These are phyloP conservation scores for Sternarchorhynchus goeldii DNA, from an alignment of 2,797 vertebrate species.

Conservation along the genomic window DNA sequence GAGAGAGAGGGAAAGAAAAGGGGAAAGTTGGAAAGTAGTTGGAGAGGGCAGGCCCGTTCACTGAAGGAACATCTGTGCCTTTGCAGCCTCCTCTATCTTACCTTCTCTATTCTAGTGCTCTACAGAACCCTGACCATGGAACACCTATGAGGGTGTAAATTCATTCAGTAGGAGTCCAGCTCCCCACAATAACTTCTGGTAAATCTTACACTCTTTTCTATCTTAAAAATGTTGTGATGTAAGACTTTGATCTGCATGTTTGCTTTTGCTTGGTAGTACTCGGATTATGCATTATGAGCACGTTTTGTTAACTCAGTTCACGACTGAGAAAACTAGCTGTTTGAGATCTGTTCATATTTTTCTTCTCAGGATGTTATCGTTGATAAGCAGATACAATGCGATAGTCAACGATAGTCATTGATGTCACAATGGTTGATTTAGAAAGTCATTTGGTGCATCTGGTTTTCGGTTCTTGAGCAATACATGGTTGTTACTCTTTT, in stretches of 20 bases:
- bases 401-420: neutral
- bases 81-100: slow-evolving; percentile 64
- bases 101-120: slow-evolving; percentile 59
- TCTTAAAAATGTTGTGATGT: neutral
- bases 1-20: slow-evolving; percentile 1
- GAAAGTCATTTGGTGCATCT: neutral
- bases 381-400: slow-evolving; percentile 6
- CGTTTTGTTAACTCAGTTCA: neutral
- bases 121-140: slow-evolving; percentile 66
- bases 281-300: slow-evolving; percentile 3
- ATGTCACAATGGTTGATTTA: slow-evolving; percentile 2
- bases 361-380: neutral
- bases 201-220: slow-evolving; percentile 42
- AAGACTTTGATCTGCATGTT: slow-evolving; percentile 14
- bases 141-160: slow-evolving; percentile 73
- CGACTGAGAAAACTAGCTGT: slow-evolving; percentile 23
- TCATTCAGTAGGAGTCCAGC: slow-evolving; percentile 45
- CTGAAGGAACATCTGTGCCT: slow-evolving; percentile 74
- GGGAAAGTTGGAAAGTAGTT: slow-evolving; percentile 59
- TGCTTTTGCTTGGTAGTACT: neutral
- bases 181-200: slow-evolving; percentile 61
- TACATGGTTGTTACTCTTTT: neutral
- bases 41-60: slow-evolving; percentile 78
- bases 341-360: slow-evolving; percentile 17
- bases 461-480: neutral